These are phyloP conservation scores for Oasisia sp. DNA, from an alignment of 2,888 invertebrate genomes.

Conservation along the genomic window DNA sequence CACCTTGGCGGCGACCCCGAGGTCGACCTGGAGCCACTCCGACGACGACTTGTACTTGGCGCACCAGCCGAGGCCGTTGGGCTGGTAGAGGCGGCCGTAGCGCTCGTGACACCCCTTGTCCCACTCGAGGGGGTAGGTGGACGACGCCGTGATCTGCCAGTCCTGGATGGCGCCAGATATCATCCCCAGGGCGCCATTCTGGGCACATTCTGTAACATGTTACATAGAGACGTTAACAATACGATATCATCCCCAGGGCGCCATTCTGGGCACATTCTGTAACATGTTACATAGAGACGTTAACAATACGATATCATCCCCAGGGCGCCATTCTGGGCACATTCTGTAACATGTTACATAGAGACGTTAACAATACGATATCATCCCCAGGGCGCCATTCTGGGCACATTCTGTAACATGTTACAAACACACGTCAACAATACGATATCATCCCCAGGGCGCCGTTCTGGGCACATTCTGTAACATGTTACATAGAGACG, in stretches of 20 bases:
- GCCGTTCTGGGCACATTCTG: too few relatives aligned
- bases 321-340: too few relatives aligned
- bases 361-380: too few relatives aligned
- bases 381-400: too few relatives aligned
- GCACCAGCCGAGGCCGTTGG: constrained; percentile 68
- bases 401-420: too few relatives aligned
- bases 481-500: too few relatives aligned
- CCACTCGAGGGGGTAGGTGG: constrained; percentile 65
- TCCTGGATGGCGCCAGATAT: constrained; percentile 68
- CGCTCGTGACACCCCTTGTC: constrained; percentile 67
- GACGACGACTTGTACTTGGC: constrained; percentile 67
- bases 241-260: background rate
- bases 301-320: too few relatives aligned
- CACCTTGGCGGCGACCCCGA: constrained; percentile 68
- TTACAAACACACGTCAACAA: too few relatives aligned
- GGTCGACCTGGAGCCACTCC: constrained; percentile 70
- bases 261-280: too few relatives aligned
- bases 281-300: too few relatives aligned
- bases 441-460: too few relatives aligned
- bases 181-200: constrained; percentile 63
- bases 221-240: background rate
- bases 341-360: too few relatives aligned
- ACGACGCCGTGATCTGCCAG: constrained; percentile 70
- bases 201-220: constrained; percentile 37
- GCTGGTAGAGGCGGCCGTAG: constrained; percentile 67